Conservation (phyloP, 2,888 invertebrate genomes). For the Euplagia quadripunctaria region DNA sequence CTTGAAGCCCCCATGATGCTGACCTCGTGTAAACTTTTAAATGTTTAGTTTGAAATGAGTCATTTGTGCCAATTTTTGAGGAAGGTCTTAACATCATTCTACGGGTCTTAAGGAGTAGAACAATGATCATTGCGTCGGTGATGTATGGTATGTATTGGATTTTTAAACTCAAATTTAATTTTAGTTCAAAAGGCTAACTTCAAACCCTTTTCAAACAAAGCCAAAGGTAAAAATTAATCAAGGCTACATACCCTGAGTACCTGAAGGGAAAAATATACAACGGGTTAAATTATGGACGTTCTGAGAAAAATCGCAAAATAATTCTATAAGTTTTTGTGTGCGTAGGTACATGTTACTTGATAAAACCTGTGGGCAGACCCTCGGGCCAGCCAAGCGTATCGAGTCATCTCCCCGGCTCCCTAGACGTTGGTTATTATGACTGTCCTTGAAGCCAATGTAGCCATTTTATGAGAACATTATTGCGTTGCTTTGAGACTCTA, state of each 20-base stretch:
- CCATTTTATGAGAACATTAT: conserved; percentile 11
- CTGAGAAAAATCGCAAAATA: not conserved
- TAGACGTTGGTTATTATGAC: conserved; percentile 16
- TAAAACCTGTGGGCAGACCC: conserved; percentile 47
- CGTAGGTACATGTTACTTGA: conserved; percentile 23
- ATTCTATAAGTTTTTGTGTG: not conserved
- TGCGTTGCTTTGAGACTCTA: not conserved
- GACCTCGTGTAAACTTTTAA: no score
- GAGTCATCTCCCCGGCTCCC: conserved; percentile 24
- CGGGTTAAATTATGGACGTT: not conserved
- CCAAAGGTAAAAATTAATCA: not conserved
- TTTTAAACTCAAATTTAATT: no score
- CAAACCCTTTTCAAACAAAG: not conserved
- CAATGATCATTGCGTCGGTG: no score
- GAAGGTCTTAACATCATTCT: no score
- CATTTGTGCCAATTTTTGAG: no score
- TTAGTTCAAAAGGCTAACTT: no score
- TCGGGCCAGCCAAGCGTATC: conserved; percentile 23
- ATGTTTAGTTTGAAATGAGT: no score
- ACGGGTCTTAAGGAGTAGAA: no score
- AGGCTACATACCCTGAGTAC: not conserved
- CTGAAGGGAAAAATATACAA: not conserved
- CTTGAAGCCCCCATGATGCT: no score
- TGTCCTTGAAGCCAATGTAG: conserved; percentile 20
- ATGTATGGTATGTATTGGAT: no score